Conservation (phyloP, 2,797 vertebrate genomes). For the Dromococcyx pavoninus region DNA sequence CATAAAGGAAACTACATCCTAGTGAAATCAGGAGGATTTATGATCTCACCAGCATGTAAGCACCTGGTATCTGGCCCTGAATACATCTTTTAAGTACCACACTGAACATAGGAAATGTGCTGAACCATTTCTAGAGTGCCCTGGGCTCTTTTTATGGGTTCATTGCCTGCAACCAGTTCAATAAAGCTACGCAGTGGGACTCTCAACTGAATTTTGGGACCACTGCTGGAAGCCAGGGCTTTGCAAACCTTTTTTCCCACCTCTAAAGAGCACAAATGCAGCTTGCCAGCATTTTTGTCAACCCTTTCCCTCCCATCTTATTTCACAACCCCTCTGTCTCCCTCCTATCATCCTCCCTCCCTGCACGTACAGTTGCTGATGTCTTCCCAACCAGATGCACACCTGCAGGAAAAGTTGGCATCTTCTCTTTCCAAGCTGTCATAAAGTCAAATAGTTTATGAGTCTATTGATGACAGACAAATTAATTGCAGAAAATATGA, state of each 20-base stretch:
- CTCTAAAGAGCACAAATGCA: neutral
- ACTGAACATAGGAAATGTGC: neutral
- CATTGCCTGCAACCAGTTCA: neutral
- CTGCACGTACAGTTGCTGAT: conserved; percentile 69
- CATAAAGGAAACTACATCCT: neutral
- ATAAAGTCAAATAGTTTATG: conserved; percentile 72
- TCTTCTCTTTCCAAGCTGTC: conserved; percentile 71
- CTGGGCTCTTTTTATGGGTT: neutral
- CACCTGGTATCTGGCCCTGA: neutral
- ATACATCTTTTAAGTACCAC: neutral
- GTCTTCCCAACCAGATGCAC: conserved; percentile 72
- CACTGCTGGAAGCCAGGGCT: neutral
- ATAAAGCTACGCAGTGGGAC: neutral
- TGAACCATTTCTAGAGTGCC: neutral
- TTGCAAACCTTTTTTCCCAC: neutral
- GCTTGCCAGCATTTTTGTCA: conserved; percentile 54
- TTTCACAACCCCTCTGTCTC: conserved; percentile 69
- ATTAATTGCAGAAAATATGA: conserved; percentile 78
- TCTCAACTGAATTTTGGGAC: neutral
- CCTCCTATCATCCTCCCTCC: conserved; percentile 49
- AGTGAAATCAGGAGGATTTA: neutral
- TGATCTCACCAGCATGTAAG: neutral
- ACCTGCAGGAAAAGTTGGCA: conserved; percentile 78
- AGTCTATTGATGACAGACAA: conserved; percentile 80
- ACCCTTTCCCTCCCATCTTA: conserved; percentile 51